phyloP scores from a whole-genome alignment of 2,113 vertebrate species.

The Seriola rivoliana region DNA sequence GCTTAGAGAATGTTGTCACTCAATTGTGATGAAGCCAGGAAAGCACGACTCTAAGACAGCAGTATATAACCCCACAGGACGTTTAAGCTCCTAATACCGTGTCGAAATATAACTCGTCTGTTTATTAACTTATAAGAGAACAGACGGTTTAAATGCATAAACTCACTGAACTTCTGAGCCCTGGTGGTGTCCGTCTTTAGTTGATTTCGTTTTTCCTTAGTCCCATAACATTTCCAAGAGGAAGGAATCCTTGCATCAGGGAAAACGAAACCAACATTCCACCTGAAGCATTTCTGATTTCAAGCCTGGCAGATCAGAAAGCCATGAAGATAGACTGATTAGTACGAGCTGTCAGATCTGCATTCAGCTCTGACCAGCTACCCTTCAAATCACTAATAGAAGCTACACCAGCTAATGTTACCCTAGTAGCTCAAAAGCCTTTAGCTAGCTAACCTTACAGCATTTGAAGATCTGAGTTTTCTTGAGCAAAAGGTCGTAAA shows the following conservation, averaged over 20 bases:
- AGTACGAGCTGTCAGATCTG: conserved; percentile 7
- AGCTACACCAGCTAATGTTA: conserved; percentile 19
- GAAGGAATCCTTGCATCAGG: background rate
- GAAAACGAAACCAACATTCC: conserved; percentile 20
- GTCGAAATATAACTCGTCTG: background rate
- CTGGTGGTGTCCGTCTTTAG: background rate
- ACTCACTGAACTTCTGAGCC: background rate
- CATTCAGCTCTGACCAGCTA: background rate
- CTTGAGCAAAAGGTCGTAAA: background rate
- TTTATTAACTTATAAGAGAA: background rate
- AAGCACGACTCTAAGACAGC: background rate
- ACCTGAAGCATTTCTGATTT: conserved; percentile 3
- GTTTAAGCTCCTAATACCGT: background rate
- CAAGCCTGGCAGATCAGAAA: conserved; percentile 17
- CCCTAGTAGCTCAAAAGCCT: conserved; percentile 2
- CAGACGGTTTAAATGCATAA: background rate
- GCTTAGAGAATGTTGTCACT: background rate
- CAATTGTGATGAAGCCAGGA: background rate
- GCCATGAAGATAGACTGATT: background rate
- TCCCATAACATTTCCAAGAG: background rate
- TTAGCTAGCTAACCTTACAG: background rate
- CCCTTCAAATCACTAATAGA: background rate
- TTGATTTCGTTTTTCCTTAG: conserved; percentile 53
- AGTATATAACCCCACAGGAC: background rate
- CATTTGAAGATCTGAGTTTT: background rate